phyloP scores from a whole-genome alignment of 2,113 vertebrate species.

The Oostethus manadensis region DNA sequence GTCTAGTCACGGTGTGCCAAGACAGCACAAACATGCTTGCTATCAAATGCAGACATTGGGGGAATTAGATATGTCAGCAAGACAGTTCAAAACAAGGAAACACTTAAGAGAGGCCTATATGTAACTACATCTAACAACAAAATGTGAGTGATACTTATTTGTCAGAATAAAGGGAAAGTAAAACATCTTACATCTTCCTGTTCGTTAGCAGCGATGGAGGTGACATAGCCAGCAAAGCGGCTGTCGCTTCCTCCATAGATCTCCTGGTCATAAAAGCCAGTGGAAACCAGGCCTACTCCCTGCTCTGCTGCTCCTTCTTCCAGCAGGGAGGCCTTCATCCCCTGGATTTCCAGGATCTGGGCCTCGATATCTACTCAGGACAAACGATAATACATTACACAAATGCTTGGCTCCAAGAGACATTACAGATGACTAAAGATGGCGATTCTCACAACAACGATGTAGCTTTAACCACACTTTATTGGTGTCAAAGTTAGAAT shows the following conservation, averaged over 20 bases:
- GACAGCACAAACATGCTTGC: conserved; percentile 39
- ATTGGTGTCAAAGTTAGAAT: not conserved
- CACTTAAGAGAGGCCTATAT: too few relatives aligned
- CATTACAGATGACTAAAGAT: too few relatives aligned
- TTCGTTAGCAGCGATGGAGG: conserved; percentile 96
- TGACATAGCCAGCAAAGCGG: conserved; percentile 95
- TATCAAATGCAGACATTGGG: conserved; percentile 18
- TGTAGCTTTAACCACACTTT: too few relatives aligned
- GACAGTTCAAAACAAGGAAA: not conserved
- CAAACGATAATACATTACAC: not conserved
- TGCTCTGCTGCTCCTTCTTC: conserved; percentile 80
- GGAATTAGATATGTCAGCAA: conserved; percentile 17
- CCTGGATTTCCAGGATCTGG: conserved; percentile 98
- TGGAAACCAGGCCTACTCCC: conserved; percentile 95
- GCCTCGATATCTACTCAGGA: conserved; percentile 88
- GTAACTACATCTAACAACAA: too few relatives aligned
- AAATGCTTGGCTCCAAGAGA: too few relatives aligned
- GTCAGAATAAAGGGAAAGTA: not conserved
- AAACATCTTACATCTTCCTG: conserved; percentile 82
- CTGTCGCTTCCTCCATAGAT: conserved; percentile 97
- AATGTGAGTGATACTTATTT: not conserved
- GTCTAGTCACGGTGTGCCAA: conserved; percentile 45
- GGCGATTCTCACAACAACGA: too few relatives aligned
- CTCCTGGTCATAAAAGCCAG: conserved; percentile 94
- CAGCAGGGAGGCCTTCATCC: conserved; percentile 85